Base-by-base conservation (phyloP, 1,140 invertebrate genomes). In the Saccostrea echinata region DNA sequence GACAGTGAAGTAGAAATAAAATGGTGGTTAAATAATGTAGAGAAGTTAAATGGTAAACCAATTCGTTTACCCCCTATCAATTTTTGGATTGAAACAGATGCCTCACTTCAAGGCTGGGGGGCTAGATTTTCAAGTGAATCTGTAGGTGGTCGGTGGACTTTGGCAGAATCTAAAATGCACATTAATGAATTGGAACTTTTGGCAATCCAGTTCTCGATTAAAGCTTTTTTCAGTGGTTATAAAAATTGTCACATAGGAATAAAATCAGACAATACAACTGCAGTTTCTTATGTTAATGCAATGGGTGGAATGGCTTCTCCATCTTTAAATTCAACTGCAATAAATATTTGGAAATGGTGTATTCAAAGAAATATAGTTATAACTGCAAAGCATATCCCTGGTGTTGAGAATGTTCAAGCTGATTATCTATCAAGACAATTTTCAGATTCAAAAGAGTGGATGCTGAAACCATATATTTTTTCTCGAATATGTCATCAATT, bases 101-200 rank as follows among this genome's bases (percentile, higher is more conserved):
- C 27, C 21, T 84, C 57, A 18, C 68, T 51, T 12, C 24, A 55
- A 11, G 87, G 68, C 1, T 85, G 87, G 83, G 87, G 87, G 3
- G 87, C 24, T 21, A 13, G 55, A 21, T 71, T n/a, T 52, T 2
- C 68, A 6, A 21, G 27, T 16, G 64, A 11, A 6, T 27, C 9
- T 55, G 51, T 43, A 35, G 61, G 61, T 13, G 88, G 85, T 16
- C 35, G 64, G 27, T 91, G 86, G 89, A 51, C 80, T 18, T 6
- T n/a, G 35, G 27, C 51, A 61, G 90, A 88, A 84, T 24, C 35
- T 27, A 18, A 51, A 18, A 8, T 87, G 35, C 33, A 76, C 57
- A 89, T 90, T 30, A 91, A 91, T 89, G 51, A 84, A 57, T 76
- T 90, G 35, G 89, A 90, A 81, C 61, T 91, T 21, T 55, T 83